Evolutionary conservation across 1,140 invertebrate species (phyloP).

Genomic region (Rhagoletis pomonella): DNA sequence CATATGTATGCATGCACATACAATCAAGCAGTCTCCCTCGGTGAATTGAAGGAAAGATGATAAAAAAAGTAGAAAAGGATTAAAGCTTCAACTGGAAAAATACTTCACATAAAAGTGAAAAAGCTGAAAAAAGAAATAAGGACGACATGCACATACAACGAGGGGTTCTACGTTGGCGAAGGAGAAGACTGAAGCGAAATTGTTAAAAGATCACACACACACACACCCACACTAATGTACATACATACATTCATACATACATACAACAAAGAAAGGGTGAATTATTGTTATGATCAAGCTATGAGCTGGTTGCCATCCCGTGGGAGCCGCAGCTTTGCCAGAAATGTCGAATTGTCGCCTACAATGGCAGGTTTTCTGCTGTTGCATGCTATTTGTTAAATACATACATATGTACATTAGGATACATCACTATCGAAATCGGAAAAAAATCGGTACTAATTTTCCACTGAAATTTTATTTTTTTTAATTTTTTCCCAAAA

Average conservation of each 20-base stretch:
- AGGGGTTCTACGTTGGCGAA: neutral
- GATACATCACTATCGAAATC: no score
- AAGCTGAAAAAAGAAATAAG: conserved; percentile 23
- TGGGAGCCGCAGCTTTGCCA: neutral
- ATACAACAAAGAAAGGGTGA: neutral
- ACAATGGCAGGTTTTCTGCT: neutral
- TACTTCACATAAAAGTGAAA: conserved; percentile 30
- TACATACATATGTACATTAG: neutral
- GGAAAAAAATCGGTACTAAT: no score
- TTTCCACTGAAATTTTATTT: no score
- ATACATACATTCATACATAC: neutral
- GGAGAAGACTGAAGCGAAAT: neutral
- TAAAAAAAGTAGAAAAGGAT: neutral
- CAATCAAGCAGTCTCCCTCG: neutral
- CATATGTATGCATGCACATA: conserved; percentile 15
- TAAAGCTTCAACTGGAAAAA: conserved; percentile 50
- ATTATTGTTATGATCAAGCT: conserved; percentile 45
- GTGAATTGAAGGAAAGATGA: neutral
- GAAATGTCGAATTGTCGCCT: conserved; percentile 3
- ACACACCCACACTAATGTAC: neutral
- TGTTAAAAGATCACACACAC: neutral
- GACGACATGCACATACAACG: neutral
- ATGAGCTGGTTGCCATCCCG: neutral
- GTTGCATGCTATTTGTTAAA: neutral
- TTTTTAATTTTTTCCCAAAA: no score